Conservation (phyloP, 2,797 vertebrate species). For the Gymnoscopelus braueri region DNA sequence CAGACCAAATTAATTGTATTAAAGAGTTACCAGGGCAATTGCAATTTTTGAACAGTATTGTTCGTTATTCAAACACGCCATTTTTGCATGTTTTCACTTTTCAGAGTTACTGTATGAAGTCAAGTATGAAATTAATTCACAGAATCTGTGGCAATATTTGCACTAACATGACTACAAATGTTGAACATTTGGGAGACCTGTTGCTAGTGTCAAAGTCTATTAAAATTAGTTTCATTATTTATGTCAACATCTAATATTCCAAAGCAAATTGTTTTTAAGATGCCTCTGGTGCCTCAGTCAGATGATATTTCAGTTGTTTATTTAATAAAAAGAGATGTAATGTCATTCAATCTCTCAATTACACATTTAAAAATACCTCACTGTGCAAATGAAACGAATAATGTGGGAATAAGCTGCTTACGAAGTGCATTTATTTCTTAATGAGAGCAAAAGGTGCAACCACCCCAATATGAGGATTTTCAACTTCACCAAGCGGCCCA, state of each 20-base stretch:
- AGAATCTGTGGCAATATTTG: not conserved
- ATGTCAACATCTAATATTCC: not conserved
- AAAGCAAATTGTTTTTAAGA: not conserved
- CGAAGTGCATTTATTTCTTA: slow-evolving; percentile 14
- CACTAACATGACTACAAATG: slow-evolving; percentile 3
- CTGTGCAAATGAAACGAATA: slow-evolving; percentile 54
- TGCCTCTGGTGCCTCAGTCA: slow-evolving; percentile 3
- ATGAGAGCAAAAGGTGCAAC: slow-evolving; percentile 22
- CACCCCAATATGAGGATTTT: slow-evolving; percentile 20
- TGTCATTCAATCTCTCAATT: slow-evolving; percentile 24
- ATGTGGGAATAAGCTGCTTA: not conserved
- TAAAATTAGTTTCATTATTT: slow-evolving; percentile 13
- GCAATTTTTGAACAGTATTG: not conserved
- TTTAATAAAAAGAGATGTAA: not conserved
- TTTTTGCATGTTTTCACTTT: not conserved
- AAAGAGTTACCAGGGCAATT: not conserved
- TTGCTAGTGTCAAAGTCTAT: not conserved
- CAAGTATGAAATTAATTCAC: slow-evolving; percentile 31
- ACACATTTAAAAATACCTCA: slow-evolving; percentile 39
- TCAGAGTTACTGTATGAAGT: not conserved
- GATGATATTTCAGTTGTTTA: slow-evolving; percentile 10
- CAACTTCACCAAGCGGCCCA: slow-evolving; percentile 5
- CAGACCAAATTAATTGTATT: not conserved
- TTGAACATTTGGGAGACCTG: not conserved
- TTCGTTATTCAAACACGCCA: not conserved